Percentiles rank a stretch among this genome's conserved stretches.
Conservation (phyloP, 2,797 vertebrate species). For the Labeo calbasu region DNA sequence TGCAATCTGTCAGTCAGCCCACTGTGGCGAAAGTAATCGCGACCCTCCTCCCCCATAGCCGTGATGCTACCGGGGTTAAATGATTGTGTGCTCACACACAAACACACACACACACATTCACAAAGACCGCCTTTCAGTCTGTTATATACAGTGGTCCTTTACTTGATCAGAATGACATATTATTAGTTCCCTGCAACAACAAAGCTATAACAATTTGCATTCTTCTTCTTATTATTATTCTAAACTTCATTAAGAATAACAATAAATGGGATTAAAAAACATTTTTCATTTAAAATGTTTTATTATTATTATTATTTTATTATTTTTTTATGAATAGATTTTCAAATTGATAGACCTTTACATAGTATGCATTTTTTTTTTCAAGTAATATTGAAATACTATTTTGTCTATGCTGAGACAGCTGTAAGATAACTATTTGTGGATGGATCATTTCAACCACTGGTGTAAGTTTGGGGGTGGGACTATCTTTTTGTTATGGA, state of each 20-base stretch:
- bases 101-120: slow-evolving; percentile 9
- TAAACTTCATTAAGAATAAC: neutral
- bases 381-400: neutral
- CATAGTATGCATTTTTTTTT: neutral
- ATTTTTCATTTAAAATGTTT: neutral
- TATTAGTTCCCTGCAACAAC: neutral
- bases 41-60: slow-evolving; percentile 3
- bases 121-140: neutral
- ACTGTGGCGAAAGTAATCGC: slow-evolving; percentile 23
- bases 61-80: slow-evolving; percentile 42
- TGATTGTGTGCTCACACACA: slow-evolving; percentile 25
- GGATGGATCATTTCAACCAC: no score
- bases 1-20: slow-evolving; percentile 49
- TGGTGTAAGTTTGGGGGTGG: no score
- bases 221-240: neutral
- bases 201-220: neutral
- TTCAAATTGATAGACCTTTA: neutral
- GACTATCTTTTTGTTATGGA: no score
- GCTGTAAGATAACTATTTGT: no score
- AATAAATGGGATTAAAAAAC: neutral
- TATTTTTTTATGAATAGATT: neutral
- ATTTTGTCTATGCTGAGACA: neutral
- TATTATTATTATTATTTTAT: no score
- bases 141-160: neutral
- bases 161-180: neutral